A percentile compares a stretch with the other conserved stretches of the same genome.
Conservation (phyloP, 2,113 vertebrate genomes). For the Nibea albiflora region DNA sequence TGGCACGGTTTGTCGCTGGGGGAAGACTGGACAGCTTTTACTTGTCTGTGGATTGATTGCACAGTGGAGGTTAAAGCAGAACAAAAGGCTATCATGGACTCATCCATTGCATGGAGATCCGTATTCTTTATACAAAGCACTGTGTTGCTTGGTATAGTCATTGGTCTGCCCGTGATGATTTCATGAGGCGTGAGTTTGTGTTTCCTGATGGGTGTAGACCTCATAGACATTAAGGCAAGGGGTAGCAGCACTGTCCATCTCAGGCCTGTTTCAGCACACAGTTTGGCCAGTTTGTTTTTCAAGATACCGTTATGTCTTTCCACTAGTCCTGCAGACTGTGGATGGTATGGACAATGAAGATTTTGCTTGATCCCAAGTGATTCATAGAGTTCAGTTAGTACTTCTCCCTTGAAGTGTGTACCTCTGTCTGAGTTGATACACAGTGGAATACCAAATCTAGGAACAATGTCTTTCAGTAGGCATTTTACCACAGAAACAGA, state of each 20-base stretch:
- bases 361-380: not conserved
- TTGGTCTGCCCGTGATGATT: not conserved
- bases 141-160: not conserved
- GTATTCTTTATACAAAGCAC: too few species aligned
- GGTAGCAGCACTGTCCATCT: not conserved
- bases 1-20: not conserved
- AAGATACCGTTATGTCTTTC: not conserved
- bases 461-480: not conserved
- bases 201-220: not conserved
- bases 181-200: not conserved
- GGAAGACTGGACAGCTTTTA: too few species aligned
- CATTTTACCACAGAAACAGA: not conserved
- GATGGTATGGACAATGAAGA: not conserved
- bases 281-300: conserved; percentile 1
- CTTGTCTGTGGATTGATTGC: too few species aligned
- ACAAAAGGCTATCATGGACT: too few species aligned
- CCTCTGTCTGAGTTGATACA: not conserved
- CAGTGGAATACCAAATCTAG: not conserved
- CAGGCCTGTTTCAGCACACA: not conserved
- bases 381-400: not conserved
- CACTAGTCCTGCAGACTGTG: not conserved
- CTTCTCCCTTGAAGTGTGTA: not conserved
- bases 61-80: too few species aligned
- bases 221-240: not conserved
- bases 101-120: not conserved